Percentiles rank a stretch among this genome's conserved stretches.
Evolutionary conservation across 2,888 invertebrate genomes (phyloP).

Genomic region (Physocephala rufipes): DNA sequence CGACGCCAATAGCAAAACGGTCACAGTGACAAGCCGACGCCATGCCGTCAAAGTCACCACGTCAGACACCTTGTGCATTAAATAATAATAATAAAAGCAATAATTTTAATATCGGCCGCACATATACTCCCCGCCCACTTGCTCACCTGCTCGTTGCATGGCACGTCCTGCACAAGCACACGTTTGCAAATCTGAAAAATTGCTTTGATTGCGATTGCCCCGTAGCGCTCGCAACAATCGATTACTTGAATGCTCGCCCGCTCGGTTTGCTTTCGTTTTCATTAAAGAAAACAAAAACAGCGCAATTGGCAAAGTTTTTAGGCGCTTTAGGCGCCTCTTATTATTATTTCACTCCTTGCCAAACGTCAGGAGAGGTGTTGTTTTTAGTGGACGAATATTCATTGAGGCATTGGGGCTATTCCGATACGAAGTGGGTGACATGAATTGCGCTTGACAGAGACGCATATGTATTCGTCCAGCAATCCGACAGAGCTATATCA

Average conservation of each 20-base stretch:
- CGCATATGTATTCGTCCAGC: no score
- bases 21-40: slow-evolving; percentile 1
- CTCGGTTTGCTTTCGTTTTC: slow-evolving; percentile 22
- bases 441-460: no score
- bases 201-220: slow-evolving; percentile 29
- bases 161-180: slow-evolving; percentile 11
- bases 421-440: slow-evolving; percentile 14
- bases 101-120: neutral
- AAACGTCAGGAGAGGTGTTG: slow-evolving; percentile 2
- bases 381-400: neutral
- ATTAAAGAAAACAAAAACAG: neutral
- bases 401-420: neutral
- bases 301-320: neutral
- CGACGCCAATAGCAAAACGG: neutral
- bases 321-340: slow-evolving; percentile 2
- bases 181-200: slow-evolving; percentile 26
- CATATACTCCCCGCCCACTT: neutral
- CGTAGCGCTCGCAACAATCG: slow-evolving; percentile 15
- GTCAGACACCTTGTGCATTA: slow-evolving; percentile 30
- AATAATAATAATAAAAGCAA: slow-evolving; percentile 28
- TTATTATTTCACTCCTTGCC: neutral
- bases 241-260: neutral
- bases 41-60: slow-evolving; percentile 36
- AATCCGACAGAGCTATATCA: neutral
- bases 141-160: slow-evolving; percentile 17